Conservation (phyloP, 2,888 invertebrate species). For the Philonicus albiceps region DNA sequence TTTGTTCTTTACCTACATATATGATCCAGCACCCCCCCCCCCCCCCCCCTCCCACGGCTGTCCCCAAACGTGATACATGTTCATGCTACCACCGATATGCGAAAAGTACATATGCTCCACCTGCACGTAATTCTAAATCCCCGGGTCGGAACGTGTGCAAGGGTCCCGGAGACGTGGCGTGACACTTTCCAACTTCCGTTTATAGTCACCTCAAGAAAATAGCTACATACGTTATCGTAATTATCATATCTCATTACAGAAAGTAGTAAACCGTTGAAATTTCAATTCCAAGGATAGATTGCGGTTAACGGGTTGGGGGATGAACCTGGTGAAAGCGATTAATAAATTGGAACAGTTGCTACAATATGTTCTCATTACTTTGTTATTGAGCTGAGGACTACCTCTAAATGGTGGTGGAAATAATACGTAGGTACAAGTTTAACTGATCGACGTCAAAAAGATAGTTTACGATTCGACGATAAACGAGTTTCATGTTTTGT, state of each 20-base stretch:
- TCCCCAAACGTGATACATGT: not conserved
- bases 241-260: not conserved
- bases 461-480: not conserved
- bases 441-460: not conserved
- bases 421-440: not conserved
- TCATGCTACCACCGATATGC: not conserved
- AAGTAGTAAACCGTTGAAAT: not conserved
- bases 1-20: no score
- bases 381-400: not conserved
- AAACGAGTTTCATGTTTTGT: not conserved
- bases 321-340: not conserved
- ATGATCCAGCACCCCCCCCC: not conserved
- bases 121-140: not conserved
- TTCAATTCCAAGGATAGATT: not conserved
- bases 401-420: not conserved
- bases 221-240: not conserved
- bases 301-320: not conserved
- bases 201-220: not conserved
- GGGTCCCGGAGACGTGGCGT: not conserved
- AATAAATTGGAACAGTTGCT: not conserved
- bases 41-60: not conserved
- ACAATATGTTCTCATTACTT: not conserved
- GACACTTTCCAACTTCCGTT: slow-evolving; percentile 13
- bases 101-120: not conserved
- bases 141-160: not conserved